Conservation (phyloP, 2,797 vertebrate genomes). For the Danio aesculapii region DNA sequence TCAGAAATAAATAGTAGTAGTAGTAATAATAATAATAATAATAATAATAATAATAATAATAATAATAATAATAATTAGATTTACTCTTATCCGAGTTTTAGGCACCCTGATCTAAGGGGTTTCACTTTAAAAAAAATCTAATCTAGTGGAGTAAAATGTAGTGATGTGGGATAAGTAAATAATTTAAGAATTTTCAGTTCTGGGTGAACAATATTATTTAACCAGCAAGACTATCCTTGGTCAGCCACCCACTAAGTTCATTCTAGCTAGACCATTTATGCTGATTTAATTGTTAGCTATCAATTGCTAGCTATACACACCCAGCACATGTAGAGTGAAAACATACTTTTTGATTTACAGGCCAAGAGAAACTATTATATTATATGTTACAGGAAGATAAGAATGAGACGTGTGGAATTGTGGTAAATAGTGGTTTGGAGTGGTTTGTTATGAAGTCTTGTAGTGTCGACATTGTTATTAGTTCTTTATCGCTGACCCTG, state of each 20-base stretch:
- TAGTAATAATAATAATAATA: too few species aligned
- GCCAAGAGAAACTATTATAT: constrained; percentile 6
- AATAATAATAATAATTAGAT: too few species aligned
- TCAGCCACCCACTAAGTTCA: constrained; percentile 1
- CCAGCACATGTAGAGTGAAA: not conserved
- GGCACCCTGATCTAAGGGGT: constrained; percentile 3
- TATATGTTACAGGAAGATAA: constrained; percentile 6
- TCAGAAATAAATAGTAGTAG: too few species aligned
- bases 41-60: too few species aligned
- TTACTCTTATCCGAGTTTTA: too few species aligned
- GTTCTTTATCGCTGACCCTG: constrained; percentile 16
- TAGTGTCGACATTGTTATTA: constrained; percentile 16
- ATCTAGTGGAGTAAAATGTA: not conserved
- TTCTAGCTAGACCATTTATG: not conserved
- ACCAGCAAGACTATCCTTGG: not conserved
- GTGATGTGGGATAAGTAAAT: not conserved
- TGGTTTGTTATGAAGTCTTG: constrained; percentile 38
- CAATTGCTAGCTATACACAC: not conserved
- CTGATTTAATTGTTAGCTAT: not conserved
- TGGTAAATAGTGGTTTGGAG: constrained; percentile 12
- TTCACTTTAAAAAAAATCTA: not conserved
- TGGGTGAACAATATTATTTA: not conserved
- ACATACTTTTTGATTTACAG: not conserved
- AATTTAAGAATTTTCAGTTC: not conserved
- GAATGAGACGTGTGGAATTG: not conserved